Evolutionary conservation across 2,888 invertebrate genomes (phyloP).

Genomic region (Melanostoma mellinum): DNA sequence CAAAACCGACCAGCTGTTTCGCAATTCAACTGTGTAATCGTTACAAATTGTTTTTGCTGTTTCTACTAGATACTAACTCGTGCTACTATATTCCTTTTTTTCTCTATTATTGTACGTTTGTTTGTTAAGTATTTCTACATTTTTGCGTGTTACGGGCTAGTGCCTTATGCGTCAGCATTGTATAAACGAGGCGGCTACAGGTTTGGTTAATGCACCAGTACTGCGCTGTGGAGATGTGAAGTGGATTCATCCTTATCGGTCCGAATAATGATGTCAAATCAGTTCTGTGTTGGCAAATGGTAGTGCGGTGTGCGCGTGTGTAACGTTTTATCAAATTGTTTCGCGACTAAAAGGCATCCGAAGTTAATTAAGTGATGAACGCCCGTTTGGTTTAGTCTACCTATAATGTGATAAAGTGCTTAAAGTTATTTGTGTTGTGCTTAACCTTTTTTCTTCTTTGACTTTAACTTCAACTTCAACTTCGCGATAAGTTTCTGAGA

Average conservation of each 20-base stretch:
- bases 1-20: slow-evolving; percentile 69
- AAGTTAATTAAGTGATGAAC: slow-evolving; percentile 46
- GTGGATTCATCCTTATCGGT: slow-evolving; percentile 63
- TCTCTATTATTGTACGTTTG: slow-evolving; percentile 3
- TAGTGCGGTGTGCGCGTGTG: slow-evolving; percentile 27
- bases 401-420: slow-evolving; percentile 45
- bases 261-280: slow-evolving; percentile 65
- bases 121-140: slow-evolving; percentile 52
- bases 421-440: slow-evolving; percentile 29
- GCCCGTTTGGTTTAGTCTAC: slow-evolving; percentile 31
- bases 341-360: slow-evolving; percentile 3
- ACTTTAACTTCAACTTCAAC: background rate
- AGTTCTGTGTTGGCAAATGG: slow-evolving; percentile 40
- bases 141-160: slow-evolving; percentile 70
- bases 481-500: slow-evolving; percentile 32
- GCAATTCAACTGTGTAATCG: slow-evolving; percentile 68
- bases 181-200: slow-evolving; percentile 32
- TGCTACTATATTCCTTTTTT: slow-evolving; percentile 20
- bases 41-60: slow-evolving; percentile 51
- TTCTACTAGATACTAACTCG: slow-evolving; percentile 1
- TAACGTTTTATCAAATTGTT: slow-evolving; percentile 7
- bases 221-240: slow-evolving; percentile 40
- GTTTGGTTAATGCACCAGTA: slow-evolving; percentile 44
- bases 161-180: slow-evolving; percentile 68
- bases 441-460: slow-evolving; percentile 10